phyloP scores from a whole-genome alignment of 1,140 invertebrate genomes.

The Cydia amplana region DNA sequence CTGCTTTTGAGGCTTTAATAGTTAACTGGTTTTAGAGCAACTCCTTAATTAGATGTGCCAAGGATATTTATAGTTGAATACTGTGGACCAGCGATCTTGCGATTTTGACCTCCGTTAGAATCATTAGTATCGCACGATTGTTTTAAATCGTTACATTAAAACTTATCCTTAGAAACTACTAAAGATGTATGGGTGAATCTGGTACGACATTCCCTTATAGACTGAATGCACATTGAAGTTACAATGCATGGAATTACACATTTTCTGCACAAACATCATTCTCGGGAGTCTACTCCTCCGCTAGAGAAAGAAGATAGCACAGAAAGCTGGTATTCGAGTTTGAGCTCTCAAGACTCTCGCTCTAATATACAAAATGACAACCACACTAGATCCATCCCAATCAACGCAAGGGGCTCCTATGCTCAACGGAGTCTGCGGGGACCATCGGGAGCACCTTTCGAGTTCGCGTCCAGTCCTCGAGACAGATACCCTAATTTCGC shows the following conservation, averaged over 20 bases:
- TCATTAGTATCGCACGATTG: not conserved
- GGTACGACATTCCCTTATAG: constrained; percentile 21
- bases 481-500: constrained; percentile 67
- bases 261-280: constrained; percentile 64
- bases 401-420: constrained; percentile 53
- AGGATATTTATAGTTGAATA: constrained; percentile 12
- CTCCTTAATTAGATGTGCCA: constrained; percentile 13
- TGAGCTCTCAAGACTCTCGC: constrained; percentile 54
- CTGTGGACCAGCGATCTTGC: constrained; percentile 1
- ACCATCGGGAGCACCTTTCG: constrained; percentile 54
- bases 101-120: not conserved
- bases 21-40: not conserved
- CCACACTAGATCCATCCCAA: constrained; percentile 54
- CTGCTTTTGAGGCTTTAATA: not conserved
- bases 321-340: constrained; percentile 60
- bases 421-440: constrained; percentile 54
- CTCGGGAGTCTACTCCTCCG: constrained; percentile 58
- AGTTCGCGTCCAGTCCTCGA: constrained; percentile 63
- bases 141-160: not conserved
- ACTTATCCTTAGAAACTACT: not conserved
- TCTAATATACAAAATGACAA: constrained; percentile 42
- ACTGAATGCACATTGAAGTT: constrained; percentile 33
- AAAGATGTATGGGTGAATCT: constrained; percentile 15
- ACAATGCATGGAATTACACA: constrained; percentile 68
- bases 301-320: constrained; percentile 56